Conservation (phyloP, 2,888 invertebrate species). For the Cryptus viduatorius region DNA sequence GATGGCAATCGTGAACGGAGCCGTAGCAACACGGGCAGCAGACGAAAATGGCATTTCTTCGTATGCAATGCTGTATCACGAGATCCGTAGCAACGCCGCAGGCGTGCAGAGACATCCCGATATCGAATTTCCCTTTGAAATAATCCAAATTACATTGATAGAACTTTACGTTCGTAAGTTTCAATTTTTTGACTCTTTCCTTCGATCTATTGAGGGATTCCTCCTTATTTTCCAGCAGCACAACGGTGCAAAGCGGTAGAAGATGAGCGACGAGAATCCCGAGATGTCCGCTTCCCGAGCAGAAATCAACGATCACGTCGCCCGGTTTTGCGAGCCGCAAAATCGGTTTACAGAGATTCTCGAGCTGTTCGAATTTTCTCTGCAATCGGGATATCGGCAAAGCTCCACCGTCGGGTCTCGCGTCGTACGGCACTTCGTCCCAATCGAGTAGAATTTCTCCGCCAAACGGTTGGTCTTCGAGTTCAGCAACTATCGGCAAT, state of each 20-base stretch:
- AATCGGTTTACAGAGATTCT: conserved; percentile 93
- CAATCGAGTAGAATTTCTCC: conserved; percentile 88
- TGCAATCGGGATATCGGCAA: conserved; percentile 90
- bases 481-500: conserved; percentile 84
- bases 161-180: conserved; percentile 91
- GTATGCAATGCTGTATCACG: conserved; percentile 93
- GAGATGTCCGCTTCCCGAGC: conserved; percentile 97
- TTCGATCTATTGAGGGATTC: conserved; percentile 92
- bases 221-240: conserved; percentile 96
- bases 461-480: conserved; percentile 83
- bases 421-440: conserved; percentile 90
- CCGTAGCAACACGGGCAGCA: conserved; percentile 98
- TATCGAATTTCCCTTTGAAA: conserved; percentile 92
- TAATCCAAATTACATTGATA: conserved; percentile 97
- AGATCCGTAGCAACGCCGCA: conserved; percentile 98
- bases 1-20: conserved; percentile 92
- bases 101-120: conserved; percentile 96
- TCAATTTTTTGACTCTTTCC: conserved; percentile 88
- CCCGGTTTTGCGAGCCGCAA: conserved; percentile 89
- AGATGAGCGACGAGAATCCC: conserved; percentile 94
- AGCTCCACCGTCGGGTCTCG: conserved; percentile 92
- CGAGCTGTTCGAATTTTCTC: conserved; percentile 94
- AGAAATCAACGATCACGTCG: conserved; percentile 95
- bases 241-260: conserved; percentile 91
- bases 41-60: conserved; percentile 92